A percentile compares a stretch with the other conserved stretches of the same genome.
Conservation (phyloP, 2,888 invertebrate species). For the Acrobasis suavella region DNA sequence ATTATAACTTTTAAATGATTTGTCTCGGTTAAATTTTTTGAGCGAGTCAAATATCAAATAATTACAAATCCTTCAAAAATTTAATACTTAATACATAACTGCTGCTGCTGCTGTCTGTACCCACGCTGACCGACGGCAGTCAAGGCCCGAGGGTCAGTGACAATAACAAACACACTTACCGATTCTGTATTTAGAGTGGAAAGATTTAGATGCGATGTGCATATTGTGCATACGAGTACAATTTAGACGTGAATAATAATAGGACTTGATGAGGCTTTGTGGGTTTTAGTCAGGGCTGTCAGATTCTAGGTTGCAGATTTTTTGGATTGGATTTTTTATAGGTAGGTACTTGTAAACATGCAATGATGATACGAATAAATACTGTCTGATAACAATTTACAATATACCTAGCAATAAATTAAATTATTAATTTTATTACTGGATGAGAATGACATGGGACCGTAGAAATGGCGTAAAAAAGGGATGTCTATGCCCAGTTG, state of each 20-base stretch:
- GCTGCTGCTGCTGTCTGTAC: neutral
- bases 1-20: too few species aligned
- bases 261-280: constrained; percentile 2
- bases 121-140: constrained; percentile 12
- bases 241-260: neutral
- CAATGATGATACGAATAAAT: too few species aligned
- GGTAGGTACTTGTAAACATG: too few species aligned
- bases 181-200: constrained; percentile 14
- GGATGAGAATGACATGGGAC: too few species aligned
- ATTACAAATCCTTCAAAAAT: neutral
- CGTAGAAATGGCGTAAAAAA: too few species aligned
- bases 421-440: too few species aligned
- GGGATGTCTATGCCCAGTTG: too few species aligned
- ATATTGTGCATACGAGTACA: neutral
- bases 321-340: too few species aligned
- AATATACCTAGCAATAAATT: too few species aligned
- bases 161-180: constrained; percentile 6
- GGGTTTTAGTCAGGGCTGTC: constrained; percentile 5
- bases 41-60: too few species aligned
- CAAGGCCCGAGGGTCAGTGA: constrained; percentile 14
- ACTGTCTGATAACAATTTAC: too few species aligned
- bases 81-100: neutral
- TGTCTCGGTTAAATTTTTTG: too few species aligned
- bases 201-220: neutral
- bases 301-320: neutral